Base-by-base conservation (phyloP, 2,797 vertebrate genomes). In the Phataginus tetradactyla region DNA sequence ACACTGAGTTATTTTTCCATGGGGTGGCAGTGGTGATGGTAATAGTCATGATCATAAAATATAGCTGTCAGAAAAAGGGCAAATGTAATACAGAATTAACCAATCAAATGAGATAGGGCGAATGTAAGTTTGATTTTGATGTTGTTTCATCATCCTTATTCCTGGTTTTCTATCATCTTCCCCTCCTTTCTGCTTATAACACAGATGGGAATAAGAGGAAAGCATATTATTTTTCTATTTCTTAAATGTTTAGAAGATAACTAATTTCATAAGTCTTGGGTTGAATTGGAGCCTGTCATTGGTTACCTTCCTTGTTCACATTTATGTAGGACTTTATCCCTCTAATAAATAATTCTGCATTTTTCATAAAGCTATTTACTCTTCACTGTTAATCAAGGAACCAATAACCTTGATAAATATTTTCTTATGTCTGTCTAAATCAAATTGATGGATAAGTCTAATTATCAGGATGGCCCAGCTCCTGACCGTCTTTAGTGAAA, bases 271-370 rank as follows among this genome's bases (percentile, higher is more conserved):
- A 25, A 32, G 15, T 81, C 72, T 92, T 42, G 5, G 42, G 57
- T 71, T 86, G 25, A 64, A 37, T 8, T 72, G 27, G 69, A 53
- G 3, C 27, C 10, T 45, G 17, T 77, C 13, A 17, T 27, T 64
- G 25, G 34, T 63, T 86, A 34, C 32, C 34, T 9, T 71, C 37
- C 34, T 86, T 68, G 21, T 55, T 80, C 57, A 32, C 29, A 42
- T 78, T 80, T 96, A 71, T 49, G n/a, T 61, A n/a, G 81, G n/a
- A 71, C n/a, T 64, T 94, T 55, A 64, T 81, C 71, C 39, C 91
- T 29, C 69, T 81, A 51, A 63, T 72, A 71, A 34, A 25, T 57
- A 39, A 4, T 27, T 80, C 79, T 57, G 23, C 66, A 34, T 86
- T 89, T 97, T 72, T 37, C 8, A 15, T 42, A 37, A 94, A 57